A percentile compares a stretch with the other conserved stretches of the same genome.
These are phyloP conservation scores for Cherax quadricarinatus DNA, from an alignment of 1,140 invertebrate genomes.

Conservation along the genomic window DNA sequence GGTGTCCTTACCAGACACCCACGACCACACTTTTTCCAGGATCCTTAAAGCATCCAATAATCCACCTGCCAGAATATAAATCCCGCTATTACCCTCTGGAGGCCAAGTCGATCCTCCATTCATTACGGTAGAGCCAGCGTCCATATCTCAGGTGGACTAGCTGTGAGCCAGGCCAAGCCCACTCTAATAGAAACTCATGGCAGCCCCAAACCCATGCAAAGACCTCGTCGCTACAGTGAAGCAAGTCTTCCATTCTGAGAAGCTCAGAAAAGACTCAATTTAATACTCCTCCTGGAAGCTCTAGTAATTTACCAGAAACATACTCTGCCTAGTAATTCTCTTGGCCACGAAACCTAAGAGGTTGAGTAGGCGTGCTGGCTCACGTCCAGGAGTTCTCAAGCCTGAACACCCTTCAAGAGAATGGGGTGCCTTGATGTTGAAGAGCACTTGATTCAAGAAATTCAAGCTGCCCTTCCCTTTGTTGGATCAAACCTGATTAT, in stretches of 20 bases:
- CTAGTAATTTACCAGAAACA: background rate
- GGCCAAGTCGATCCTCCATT: background rate
- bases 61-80: background rate
- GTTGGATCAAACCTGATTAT: too few species aligned
- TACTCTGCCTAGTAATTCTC: background rate
- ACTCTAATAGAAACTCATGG: constrained; percentile 6
- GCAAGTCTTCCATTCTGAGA: background rate
- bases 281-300: background rate
- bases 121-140: background rate
- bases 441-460: too few species aligned
- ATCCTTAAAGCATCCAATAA: background rate
- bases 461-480: too few species aligned
- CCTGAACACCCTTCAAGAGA: too few species aligned
- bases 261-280: background rate
- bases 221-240: background rate
- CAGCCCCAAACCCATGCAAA: background rate
- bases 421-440: too few species aligned
- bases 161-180: background rate
- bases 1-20: background rate
- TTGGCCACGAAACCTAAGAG: background rate
- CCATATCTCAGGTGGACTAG: background rate
- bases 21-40: background rate
- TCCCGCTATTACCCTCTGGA: background rate
- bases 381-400: background rate
- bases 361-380: background rate